These are phyloP conservation scores for Buteo buteo DNA, from an alignment of 2,113 vertebrate genomes.

Conservation along the genomic window DNA sequence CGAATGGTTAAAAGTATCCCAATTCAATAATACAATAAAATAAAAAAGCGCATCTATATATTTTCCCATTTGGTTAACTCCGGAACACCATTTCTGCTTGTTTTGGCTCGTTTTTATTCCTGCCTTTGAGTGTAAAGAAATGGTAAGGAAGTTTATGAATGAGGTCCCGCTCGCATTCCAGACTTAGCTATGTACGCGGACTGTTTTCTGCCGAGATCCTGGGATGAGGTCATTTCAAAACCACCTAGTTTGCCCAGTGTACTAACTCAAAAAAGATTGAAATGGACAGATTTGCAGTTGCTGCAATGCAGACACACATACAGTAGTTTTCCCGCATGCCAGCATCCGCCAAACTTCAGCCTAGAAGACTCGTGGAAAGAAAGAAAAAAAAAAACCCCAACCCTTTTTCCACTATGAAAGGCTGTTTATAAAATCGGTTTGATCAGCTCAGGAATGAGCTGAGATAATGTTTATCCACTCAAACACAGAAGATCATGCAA, in stretches of 20 bases:
- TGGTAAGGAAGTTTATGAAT: conserved; percentile 60
- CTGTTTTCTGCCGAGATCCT: conserved; percentile 14
- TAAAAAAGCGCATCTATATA: not conserved
- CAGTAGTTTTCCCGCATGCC: conserved; percentile 14
- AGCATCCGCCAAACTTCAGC: not conserved
- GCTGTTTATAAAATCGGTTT: conserved; percentile 36
- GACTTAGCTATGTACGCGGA: not conserved
- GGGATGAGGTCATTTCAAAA: conserved; percentile 50
- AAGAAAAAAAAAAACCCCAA: not conserved
- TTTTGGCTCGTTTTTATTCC: conserved; percentile 54
- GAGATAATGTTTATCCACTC: conserved; percentile 31
- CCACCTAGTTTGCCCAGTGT: conserved; percentile 47
- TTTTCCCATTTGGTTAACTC: conserved; percentile 45
- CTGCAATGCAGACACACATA: conserved; percentile 5
- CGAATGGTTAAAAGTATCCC: not conserved
- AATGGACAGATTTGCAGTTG: conserved; percentile 18
- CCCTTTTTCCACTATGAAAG: not conserved
- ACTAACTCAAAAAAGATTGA: conserved; percentile 49
- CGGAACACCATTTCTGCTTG: conserved; percentile 21
- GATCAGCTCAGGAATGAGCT: conserved; percentile 27
- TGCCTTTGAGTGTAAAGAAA: conserved; percentile 51
- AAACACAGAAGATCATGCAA: not conserved
- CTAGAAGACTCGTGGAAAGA: not conserved
- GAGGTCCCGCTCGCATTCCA: conserved; percentile 43
- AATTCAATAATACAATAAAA: conserved; percentile 5